Evolutionary conservation across 2,888 invertebrate species (phyloP), one percentile per base, ranked within the genome.

Genomic region (Drosophila paramelanica): DNA sequence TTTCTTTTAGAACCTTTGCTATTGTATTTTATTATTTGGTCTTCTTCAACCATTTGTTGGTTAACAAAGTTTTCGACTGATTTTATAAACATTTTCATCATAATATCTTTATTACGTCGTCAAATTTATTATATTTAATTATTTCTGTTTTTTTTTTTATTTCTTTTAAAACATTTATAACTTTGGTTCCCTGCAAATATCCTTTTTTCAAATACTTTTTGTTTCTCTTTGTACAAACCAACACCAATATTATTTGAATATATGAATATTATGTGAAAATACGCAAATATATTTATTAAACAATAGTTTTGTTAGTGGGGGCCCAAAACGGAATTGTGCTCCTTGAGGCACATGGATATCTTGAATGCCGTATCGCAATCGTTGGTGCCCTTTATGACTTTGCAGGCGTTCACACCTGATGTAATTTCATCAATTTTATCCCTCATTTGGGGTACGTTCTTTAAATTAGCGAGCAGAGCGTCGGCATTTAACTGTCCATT

Each of bases 331-430:
- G 69, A 56, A 61, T 90, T 85, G 61, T 81, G 73, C 57, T 90
- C 85, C 53, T 74, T 68, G 2, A 90, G 73, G 68, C 91, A 91
- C 80, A 84, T 86, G 31, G 76, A 79, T n/a, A 91, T 52, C 67
- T 84, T 86, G 60, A 79, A 92, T 10, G 91, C 86, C 0, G 88
- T 90, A 49, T 91, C 92, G 53, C 91, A 91, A 23, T 88, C 90
- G 20, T 87, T 88, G 41, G 67, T 56, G 13, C 90, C 91, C 60
- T 80, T 91, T 0, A 78, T 62, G 47, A 70, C 68, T 67, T 89
- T 91, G 69, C 91, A 91, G 3, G 78, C 66, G 5, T 78, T 65
- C 11, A 91, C 60, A 0, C 81, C 77, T n/a, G 89, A 79, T 3
- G 61, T 42, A 2, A 91, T 68, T 27, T 79, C 79, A 0, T 70